These are phyloP conservation scores for Bilobella aurantiaca DNA, from an alignment of 1,140 invertebrate genomes.

Conservation along the genomic window DNA sequence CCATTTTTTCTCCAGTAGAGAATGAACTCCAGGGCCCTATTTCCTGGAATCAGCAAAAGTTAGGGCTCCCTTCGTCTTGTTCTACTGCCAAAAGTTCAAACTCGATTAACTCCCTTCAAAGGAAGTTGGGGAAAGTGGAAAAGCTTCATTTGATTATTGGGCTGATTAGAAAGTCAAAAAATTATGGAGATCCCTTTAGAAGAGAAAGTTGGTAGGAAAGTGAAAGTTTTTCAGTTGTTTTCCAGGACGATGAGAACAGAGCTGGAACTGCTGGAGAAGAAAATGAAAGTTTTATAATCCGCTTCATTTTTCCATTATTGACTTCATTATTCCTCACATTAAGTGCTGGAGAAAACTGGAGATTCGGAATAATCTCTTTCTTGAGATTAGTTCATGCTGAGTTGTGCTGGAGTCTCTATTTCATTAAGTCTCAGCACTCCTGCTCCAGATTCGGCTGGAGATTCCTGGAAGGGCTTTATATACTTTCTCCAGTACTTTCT, in stretches of 20 bases:
- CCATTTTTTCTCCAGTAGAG: neutral
- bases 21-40: no score
- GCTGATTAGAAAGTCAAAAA: neutral
- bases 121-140: neutral
- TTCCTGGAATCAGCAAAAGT: neutral
- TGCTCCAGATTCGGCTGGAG: neutral
- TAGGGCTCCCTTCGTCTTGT: neutral
- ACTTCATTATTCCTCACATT: no score
- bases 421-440: constrained; percentile 1
- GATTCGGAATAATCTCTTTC: neutral
- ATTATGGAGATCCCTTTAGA: no score
- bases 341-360: no score
- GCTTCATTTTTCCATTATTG: no score
- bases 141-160: neutral
- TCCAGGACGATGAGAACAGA: neutral
- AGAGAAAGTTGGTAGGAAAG: neutral
- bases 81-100: neutral
- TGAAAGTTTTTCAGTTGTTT: neutral
- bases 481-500: neutral
- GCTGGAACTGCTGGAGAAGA: neutral
- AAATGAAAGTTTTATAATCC: no score
- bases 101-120: constrained; percentile 1
- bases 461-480: no score
- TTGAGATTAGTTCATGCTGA: neutral
- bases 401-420: neutral